phyloP scores from a whole-genome alignment of 2,797 vertebrate genomes.

The Threskiornis aethiopicus region DNA sequence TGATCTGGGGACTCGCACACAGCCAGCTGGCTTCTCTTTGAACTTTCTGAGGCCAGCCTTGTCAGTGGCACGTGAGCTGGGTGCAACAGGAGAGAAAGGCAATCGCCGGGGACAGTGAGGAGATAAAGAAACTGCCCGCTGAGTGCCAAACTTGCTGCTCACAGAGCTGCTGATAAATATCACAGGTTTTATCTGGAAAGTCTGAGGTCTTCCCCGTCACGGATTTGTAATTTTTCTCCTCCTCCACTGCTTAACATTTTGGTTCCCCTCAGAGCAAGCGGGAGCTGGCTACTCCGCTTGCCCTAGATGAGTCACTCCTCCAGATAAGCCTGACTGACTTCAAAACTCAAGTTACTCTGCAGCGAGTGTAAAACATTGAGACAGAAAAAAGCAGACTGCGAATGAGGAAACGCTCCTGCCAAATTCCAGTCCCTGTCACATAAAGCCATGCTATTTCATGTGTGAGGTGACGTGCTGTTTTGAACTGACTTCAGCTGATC shows the following conservation, averaged over 20 bases:
- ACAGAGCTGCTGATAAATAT: neutral
- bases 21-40: conserved; percentile 3
- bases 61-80: neutral
- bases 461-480: conserved; percentile 61
- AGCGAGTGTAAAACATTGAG: neutral
- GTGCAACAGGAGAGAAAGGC: neutral
- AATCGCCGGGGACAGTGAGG: neutral
- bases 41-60: neutral
- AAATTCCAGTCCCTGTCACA: conserved; percentile 33
- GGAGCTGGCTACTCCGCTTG: conserved; percentile 20
- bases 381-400: conserved; percentile 52
- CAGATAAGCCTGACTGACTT: conserved; percentile 34
- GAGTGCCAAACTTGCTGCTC: neutral
- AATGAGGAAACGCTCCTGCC: conserved; percentile 49
- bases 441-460: conserved; percentile 47
- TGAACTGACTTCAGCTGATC: conserved; percentile 62
- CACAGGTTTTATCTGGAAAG: neutral
- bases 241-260: neutral
- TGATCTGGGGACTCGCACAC: neutral
- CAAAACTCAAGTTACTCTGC: conserved; percentile 16
- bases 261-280: neutral
- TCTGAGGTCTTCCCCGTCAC: neutral
- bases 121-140: neutral
- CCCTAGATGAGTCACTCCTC: conserved; percentile 62
- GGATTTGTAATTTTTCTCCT: conserved; percentile 11